A percentile compares a stretch with the other conserved stretches of the same genome.
Conservation (phyloP, 1,140 invertebrate species). For the Drosophila auraria region DNA sequence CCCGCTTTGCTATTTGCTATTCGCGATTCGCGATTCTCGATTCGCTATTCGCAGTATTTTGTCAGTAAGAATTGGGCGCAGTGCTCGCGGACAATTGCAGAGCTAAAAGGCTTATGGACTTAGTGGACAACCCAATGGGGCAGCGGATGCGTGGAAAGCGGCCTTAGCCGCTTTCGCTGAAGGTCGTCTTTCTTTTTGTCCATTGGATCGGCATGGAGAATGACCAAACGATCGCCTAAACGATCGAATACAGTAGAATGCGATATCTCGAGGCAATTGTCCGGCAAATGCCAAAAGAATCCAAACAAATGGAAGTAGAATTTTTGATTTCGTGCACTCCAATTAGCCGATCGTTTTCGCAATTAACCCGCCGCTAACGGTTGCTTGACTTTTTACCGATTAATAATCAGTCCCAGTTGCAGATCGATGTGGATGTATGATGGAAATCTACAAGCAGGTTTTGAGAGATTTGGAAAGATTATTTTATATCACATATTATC, state of each 20-base stretch:
- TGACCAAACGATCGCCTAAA: slow-evolving; percentile 29
- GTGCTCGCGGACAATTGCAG: slow-evolving; percentile 64
- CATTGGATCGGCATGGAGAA: slow-evolving; percentile 31
- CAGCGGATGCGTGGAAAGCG: slow-evolving; percentile 57
- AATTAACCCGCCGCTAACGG: slow-evolving; percentile 33
- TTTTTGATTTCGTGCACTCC: slow-evolving; percentile 42
- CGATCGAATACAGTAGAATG: slow-evolving; percentile 35
- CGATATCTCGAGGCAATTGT: slow-evolving; percentile 43
- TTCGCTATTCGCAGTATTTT: slow-evolving; percentile 44
- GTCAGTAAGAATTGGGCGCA: slow-evolving; percentile 78
- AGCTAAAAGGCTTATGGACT: slow-evolving; percentile 80
- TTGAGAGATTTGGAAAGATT: not conserved
- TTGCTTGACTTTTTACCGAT: slow-evolving; percentile 4
- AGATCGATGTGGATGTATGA: not conserved
- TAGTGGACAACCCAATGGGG: slow-evolving; percentile 34
- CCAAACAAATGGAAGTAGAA: slow-evolving; percentile 37
- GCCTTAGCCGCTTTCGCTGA: slow-evolving; percentile 63
- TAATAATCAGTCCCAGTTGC: slow-evolving; percentile 1
- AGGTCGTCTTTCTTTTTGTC: slow-evolving; percentile 65
- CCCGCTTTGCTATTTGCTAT: slow-evolving; percentile 10
- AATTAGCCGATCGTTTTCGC: slow-evolving; percentile 29
- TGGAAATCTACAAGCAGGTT: not conserved
- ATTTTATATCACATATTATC: too few species aligned
- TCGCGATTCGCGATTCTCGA: not conserved
- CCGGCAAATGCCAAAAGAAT: slow-evolving; percentile 8